A percentile compares a stretch with the other conserved stretches of the same genome.
phyloP scores from a whole-genome alignment of 2,797 vertebrate genomes.

The Cheirogaleus major region DNA sequence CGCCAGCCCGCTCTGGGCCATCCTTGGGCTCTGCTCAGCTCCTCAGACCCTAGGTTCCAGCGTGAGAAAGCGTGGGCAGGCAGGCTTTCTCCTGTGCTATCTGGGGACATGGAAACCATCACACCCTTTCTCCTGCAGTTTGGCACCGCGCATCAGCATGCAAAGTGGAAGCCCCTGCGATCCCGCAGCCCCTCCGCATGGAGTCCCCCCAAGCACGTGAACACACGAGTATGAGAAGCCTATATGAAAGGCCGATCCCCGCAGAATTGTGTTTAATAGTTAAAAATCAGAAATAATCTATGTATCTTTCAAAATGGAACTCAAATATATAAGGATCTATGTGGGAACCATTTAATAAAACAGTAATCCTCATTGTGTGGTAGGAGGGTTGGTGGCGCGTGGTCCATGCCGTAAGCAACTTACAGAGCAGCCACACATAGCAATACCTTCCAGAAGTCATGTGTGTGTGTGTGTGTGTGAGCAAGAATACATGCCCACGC shows the following conservation, averaged over 20 bases:
- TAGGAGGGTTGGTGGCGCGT: too few species aligned
- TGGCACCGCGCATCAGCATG: too few species aligned
- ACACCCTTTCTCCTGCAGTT: background rate
- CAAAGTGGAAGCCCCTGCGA: accelerated
- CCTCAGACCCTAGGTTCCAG: background rate
- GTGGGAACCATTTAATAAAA: background rate
- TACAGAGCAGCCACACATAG: accelerated
- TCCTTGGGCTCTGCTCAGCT: accelerated
- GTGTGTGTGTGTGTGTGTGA: background rate
- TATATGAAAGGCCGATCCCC: background rate
- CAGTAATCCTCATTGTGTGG: background rate
- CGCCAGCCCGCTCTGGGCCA: accelerated
- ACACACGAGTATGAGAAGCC: background rate
- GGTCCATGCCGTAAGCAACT: background rate
- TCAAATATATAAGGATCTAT: background rate
- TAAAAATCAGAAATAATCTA: background rate
- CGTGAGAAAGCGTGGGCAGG: background rate
- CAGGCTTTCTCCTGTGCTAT: accelerated
- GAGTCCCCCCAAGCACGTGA: background rate
- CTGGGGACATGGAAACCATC: background rate
- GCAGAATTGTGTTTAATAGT: background rate
- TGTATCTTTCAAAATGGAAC: constrained; percentile 33
- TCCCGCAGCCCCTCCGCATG: background rate
- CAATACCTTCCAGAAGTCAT: background rate
- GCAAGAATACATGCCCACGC: background rate